A percentile compares a stretch with the other conserved stretches of the same genome.
Evolutionary conservation across 2,888 invertebrate species (phyloP).

Genomic region (Sabatieria punctata): DNA sequence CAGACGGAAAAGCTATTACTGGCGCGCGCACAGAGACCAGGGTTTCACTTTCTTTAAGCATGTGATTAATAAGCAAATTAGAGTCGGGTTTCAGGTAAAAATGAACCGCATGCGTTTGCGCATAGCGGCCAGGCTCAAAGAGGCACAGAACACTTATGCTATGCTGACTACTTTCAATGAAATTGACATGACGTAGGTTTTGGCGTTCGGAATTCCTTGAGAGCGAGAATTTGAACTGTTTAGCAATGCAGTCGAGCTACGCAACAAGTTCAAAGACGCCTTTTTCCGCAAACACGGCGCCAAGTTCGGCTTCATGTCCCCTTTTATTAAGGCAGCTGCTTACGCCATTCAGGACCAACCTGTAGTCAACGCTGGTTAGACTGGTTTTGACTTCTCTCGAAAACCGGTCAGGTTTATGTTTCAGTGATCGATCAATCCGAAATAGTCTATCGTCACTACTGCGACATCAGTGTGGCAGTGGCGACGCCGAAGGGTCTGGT

Average conservation of each 20-base stretch:
- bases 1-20: conserved; percentile 27
- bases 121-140: conserved; percentile 86
- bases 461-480: conserved; percentile 95
- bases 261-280: conserved; percentile 68
- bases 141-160: conserved; percentile 92
- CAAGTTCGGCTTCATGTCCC: conserved; percentile 95
- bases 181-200: conserved; percentile 78
- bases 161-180: conserved; percentile 99
- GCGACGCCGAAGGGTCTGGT: conserved; percentile 86
- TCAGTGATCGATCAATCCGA: conserved; percentile 71
- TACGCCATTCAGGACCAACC: conserved; percentile 86
- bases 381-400: background rate
- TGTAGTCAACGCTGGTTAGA: conserved; percentile 63
- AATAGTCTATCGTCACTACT: conserved; percentile 76
- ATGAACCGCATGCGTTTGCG: conserved; percentile 94
- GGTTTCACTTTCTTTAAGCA: conserved; percentile 15
- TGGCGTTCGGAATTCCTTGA: too few species aligned
- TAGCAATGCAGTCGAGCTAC: conserved; percentile 78
- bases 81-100: conserved; percentile 47
- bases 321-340: conserved; percentile 88
- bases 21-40: conserved; percentile 56
- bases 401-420: conserved; percentile 12
- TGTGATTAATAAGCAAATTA: background rate
- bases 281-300: conserved; percentile 85
- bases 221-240: conserved; percentile 12